Evolutionary conservation across 2,888 invertebrate genomes (phyloP), one percentile per base, ranked within the genome.

Genomic region (Icerya purchasi): DNA sequence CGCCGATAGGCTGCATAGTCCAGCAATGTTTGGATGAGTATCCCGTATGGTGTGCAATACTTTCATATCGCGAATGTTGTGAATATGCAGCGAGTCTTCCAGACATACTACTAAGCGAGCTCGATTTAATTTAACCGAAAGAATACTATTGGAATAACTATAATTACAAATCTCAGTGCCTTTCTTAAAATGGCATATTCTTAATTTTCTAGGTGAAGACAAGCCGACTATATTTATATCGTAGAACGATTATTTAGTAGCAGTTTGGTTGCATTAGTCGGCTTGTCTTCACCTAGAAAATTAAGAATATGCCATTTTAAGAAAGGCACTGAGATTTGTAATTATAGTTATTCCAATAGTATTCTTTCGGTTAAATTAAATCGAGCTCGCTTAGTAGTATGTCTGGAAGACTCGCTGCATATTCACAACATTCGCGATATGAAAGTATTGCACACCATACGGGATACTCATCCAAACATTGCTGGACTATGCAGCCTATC

Each of bases 401-500:
- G 96, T 72, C 76, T 98, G 68, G 96, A 97, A 74, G 97, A 97
- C 73, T 90, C 90, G 67, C 78, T 98, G 66, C 94, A 94, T 74
- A 93, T 98, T 71, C 97, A 98, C 78, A 96, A 94, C 75, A 94
- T 98, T 69, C 83, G 87, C 67, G 93, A 96, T 73, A 94, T 96
- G 94, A 92, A 91, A 76, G 88, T 96, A 65, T 78, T 97, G 69
- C 97, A 98, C 75, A 94, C 93, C 62, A 97, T 98, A 71, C 81
- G 93, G 68, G 97, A 98, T 73, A 97, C 97, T 63, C 97, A 97
- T 63, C 86, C 89, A 63, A 98, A 98, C 77, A 84, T 87, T 60
- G 78, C 80, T 68, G 98, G 98, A 21, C 77, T 96, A 65, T 91
- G 91, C 75, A 90, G 92, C 61, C 79, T 96, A 58, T 89, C 92